Evolutionary conservation across 1,140 invertebrate genomes (phyloP), one percentile per base, ranked within the genome.

Genomic region (Carposina sasakii): DNA sequence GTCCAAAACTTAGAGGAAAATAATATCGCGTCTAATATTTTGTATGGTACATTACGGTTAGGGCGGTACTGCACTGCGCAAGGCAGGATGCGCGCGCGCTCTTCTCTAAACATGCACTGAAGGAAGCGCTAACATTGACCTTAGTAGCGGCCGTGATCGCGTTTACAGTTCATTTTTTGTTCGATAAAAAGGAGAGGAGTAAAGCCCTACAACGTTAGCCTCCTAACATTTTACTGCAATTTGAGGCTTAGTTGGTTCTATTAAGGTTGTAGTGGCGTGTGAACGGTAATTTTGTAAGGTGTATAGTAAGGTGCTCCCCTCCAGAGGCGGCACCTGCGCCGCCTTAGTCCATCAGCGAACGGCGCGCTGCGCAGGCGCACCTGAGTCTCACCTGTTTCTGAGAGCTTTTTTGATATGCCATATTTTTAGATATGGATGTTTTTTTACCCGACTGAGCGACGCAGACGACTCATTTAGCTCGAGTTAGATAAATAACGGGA

Each of bases 91-190:
- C 77, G 79, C 74, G 66, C 74, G 76, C 76, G 75, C 55, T 75
- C 74, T 75, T 76, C 73, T 76, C 79, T 72, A 63, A 81, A 70
- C 77, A 72, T 67, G 63, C 68, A 83, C 79, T 83, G 79, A 83
- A 83, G 79, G 79, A 83, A 83, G 79, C 76, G 72, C 79, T 83
- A 83, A 83, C 76, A 81, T 83, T 83, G 79, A 83, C 79, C 79
- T 83, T 83, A 83, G 76, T 63, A 60, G 72, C 79, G 77, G 79
- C 79, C 79, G 79, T 81, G 79, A 83, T 83, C 79, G 79, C 79
- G 72, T 83, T 83, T 83, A 83, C 79, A 83, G 79, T 83, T 83
- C 76, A 83, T 83, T 83, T 84, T 84, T 84, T 84, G 81, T 77
- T 81, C 76, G 73, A 84, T 84, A 84, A 84, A 84, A 84, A 84